Conservation (phyloP, 2,888 invertebrate species). For the Malacosoma neustria region DNA sequence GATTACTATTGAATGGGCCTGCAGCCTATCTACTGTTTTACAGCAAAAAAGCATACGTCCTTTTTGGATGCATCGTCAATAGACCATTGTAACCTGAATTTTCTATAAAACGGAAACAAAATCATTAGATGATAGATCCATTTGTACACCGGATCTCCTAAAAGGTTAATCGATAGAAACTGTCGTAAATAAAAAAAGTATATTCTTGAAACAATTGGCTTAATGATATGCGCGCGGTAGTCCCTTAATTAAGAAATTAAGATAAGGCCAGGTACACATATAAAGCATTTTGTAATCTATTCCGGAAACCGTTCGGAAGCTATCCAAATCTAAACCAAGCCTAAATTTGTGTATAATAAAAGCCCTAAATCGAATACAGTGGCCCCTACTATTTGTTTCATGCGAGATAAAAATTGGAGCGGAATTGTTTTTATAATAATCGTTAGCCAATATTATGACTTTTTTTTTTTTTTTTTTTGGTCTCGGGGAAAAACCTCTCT, state of each 20-base stretch:
- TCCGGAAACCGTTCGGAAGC: constrained; percentile 62
- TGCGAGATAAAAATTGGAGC: no score
- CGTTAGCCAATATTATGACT: no score
- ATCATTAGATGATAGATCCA: no score
- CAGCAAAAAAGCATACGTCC: no score
- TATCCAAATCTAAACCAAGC: constrained; percentile 39
- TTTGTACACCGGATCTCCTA: neutral
- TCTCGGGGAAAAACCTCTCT: no score
- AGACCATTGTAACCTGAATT: no score
- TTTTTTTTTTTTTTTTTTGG: no score
- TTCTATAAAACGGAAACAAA: no score
- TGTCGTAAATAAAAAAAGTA: neutral
- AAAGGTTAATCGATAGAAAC: neutral
- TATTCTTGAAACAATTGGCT: constrained; percentile 7
- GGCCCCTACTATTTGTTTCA: constrained; percentile 28
- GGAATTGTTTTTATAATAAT: no score
- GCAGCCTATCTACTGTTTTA: no score
- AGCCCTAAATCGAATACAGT: constrained; percentile 29
- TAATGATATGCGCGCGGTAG: constrained; percentile 29
- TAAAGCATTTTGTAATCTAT: constrained; percentile 56
- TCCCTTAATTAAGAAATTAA: constrained; percentile 65
- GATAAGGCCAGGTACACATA: constrained; percentile 52
- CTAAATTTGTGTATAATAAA: constrained; percentile 53
- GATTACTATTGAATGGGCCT: no score
- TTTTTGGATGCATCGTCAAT: no score